These are phyloP conservation scores for Athalia circularis DNA, from an alignment of 2,888 invertebrate species.

Conservation along the genomic window DNA sequence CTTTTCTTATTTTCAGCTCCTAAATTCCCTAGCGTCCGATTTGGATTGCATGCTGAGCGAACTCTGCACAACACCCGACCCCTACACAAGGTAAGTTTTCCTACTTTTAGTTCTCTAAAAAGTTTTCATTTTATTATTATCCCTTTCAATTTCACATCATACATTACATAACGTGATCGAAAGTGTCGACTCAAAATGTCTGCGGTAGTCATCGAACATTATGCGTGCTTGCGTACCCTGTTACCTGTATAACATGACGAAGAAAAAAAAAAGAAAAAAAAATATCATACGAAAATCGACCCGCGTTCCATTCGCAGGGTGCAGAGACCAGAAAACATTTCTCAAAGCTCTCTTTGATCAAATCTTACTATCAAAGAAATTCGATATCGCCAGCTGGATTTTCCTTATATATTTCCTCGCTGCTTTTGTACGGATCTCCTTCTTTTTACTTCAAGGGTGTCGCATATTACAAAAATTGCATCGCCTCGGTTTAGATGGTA, in stretches of 20 bases:
- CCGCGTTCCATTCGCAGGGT: neutral
- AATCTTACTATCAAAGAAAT: slow-evolving; percentile 41
- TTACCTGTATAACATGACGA: too few species aligned
- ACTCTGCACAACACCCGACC: slow-evolving; percentile 82
- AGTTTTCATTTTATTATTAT: neutral
- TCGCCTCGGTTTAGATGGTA: slow-evolving; percentile 2
- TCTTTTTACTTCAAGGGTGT: slow-evolving; percentile 36
- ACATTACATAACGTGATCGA: neutral
- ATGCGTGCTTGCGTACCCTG: too few species aligned
- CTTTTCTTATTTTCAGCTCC: slow-evolving; percentile 78
- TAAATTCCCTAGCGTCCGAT: slow-evolving; percentile 88
- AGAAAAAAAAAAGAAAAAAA: too few species aligned
- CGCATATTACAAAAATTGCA: neutral
- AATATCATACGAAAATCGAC: neutral
- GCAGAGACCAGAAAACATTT: slow-evolving; percentile 33
- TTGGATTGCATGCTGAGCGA: slow-evolving; percentile 91
- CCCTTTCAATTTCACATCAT: neutral
- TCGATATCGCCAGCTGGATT: slow-evolving; percentile 39
- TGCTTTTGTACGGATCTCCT: slow-evolving; percentile 40
- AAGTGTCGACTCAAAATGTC: too few species aligned
- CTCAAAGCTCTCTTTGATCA: slow-evolving; percentile 41
- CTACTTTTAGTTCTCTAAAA: neutral
- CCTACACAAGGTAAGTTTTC: slow-evolving; percentile 67
- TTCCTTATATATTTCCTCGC: slow-evolving; percentile 10
- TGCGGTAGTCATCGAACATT: too few species aligned